phyloP scores from a whole-genome alignment of 2,888 invertebrate genomes.

The Ennomos fuscantarius region DNA sequence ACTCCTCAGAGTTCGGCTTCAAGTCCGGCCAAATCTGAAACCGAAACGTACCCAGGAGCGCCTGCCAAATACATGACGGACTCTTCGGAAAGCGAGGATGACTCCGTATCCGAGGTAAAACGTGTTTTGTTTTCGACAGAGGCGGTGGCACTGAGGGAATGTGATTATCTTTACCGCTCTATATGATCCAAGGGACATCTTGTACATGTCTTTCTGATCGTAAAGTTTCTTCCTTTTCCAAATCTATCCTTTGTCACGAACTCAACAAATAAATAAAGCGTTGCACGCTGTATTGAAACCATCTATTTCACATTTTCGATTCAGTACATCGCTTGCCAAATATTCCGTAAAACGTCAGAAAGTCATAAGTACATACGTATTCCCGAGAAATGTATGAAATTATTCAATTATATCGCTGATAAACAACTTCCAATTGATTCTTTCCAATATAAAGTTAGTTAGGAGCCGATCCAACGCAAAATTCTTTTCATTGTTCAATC shows the following conservation, averaged over 20 bases:
- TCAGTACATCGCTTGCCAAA: conserved; percentile 83
- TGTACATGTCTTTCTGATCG: conserved; percentile 81
- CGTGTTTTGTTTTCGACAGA: conserved; percentile 84
- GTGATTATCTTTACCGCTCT: conserved; percentile 85
- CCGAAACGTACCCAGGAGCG: conserved; percentile 93
- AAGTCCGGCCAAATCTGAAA: conserved; percentile 93
- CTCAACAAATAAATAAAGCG: conserved; percentile 57
- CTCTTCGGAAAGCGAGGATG: conserved; percentile 98
- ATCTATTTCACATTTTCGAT: conserved; percentile 71
- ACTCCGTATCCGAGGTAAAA: conserved; percentile 97
- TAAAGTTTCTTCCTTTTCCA: conserved; percentile 65
- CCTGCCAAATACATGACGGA: conserved; percentile 96
- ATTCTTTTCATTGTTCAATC: conserved; percentile 75
- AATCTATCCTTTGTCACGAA: conserved; percentile 57
- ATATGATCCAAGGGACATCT: conserved; percentile 89
- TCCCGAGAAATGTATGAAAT: conserved; percentile 82
- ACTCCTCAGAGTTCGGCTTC: conserved; percentile 94
- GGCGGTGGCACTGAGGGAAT: conserved; percentile 83
- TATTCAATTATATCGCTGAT: conserved; percentile 77
- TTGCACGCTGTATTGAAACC: conserved; percentile 68
- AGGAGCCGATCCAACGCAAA: conserved; percentile 61
- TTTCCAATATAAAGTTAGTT: conserved; percentile 65
- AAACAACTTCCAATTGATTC: conserved; percentile 74
- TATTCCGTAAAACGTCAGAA: conserved; percentile 85
- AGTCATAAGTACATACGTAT: conserved; percentile 82